Evolutionary conservation across 2,113 vertebrate species (phyloP), one percentile per base, ranked within the genome.

Genomic region (Erythrolamprus reginae): DNA sequence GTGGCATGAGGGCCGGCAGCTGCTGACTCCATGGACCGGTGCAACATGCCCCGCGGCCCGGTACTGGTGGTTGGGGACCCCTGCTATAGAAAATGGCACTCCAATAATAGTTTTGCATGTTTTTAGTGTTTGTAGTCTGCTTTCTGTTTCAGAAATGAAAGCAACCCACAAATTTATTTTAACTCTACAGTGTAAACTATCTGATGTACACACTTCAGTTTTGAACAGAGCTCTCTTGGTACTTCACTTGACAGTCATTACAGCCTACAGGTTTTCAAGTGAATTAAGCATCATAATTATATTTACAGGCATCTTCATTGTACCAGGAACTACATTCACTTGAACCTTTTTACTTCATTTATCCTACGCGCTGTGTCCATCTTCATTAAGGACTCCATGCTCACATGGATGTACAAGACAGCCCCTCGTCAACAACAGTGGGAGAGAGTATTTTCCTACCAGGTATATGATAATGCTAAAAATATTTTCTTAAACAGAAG

Each of bases 271-370:
- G 0, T 52, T 55, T 88, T 19, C 4, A 28, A n/a, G 33, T 55
- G 53, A 83, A 33, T 93, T 2, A 0, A 53, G 45, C 89, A 55
- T 82, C 89, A 33, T 93, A 89, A 86, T 48, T 93, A 91, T 92
- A 13, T 92, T 96, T 88, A 45, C 96, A 99, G 99, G 94, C 99
- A 98, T 95, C 97, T 99, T 38, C 99, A 98, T 94, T 99, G 99
- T 93, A 99, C 98, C 0, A 98, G 99, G 93, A 99, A 99, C 97
- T 99, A 98, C 93, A 99, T 99, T 96, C 99, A 99, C 95, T 97
- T 99, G 97, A 99, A 99, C 95, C 97, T 99, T 93, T 99, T 99
- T 85, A 97, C 97, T 8, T 99, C 99, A 89, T 99, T 99, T 95
- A 99, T 99, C 92, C 97, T 99, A 86, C 98, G 98, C 47, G 99